Conservation (phyloP, 2,888 invertebrate species). For the Oithona nana region DNA sequence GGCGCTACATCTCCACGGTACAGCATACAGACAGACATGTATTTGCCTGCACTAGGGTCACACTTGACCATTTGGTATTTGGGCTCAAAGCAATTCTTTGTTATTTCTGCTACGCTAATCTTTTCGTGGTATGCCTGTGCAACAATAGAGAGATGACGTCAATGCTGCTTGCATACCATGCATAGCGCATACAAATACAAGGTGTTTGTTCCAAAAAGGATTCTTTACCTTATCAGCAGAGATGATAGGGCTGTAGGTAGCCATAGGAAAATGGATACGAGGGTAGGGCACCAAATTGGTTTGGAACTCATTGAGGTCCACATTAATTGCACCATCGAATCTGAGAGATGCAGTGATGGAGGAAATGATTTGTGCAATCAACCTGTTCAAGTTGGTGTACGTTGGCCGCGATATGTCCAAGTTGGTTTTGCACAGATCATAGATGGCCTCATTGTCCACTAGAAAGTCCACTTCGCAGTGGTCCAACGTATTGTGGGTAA, state of each 20-base stretch:
- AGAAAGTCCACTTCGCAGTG: conserved; percentile 34
- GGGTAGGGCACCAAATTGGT: conserved; percentile 21
- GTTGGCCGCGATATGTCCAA: conserved; percentile 63
- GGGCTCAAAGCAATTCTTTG: conserved; percentile 26
- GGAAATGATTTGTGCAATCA: too few relatives aligned
- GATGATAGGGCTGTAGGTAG: too few relatives aligned
- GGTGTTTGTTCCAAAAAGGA: conserved; percentile 23
- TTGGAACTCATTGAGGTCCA: conserved; percentile 22
- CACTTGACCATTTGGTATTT: conserved; percentile 22
- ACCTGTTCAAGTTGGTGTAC: conserved; percentile 61
- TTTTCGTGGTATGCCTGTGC: conserved; percentile 22
- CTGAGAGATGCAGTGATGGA: too few relatives aligned
- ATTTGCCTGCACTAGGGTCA: conserved; percentile 26
- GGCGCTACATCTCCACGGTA: conserved; percentile 34
- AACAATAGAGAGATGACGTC: too few relatives aligned
- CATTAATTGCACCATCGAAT: conserved; percentile 24
- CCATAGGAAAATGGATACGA: conserved; percentile 33
- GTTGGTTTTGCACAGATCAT: conserved; percentile 56
- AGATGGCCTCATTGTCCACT: conserved; percentile 39
- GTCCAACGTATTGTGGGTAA: conserved; percentile 32
- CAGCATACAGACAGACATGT: conserved; percentile 33
- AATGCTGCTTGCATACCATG: too few relatives aligned
- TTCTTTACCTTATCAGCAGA: too few relatives aligned
- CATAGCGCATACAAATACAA: too few relatives aligned
- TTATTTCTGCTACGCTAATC: conserved; percentile 28